A percentile compares a stretch with the other conserved stretches of the same genome.
These are phyloP conservation scores for Enteromius paludinosus DNA, from an alignment of 2,797 vertebrate species.

Conservation along the genomic window DNA sequence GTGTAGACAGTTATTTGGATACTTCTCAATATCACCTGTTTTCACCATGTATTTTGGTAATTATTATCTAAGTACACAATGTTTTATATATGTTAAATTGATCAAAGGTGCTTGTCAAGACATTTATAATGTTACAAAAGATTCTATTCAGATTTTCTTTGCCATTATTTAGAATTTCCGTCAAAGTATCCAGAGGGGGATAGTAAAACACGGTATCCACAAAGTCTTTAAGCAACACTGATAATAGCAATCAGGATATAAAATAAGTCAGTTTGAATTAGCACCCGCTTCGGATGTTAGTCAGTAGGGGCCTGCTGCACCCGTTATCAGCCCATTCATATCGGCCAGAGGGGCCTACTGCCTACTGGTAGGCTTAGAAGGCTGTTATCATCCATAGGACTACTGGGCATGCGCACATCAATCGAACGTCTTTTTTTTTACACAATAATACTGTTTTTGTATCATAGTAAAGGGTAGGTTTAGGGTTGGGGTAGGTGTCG, in stretches of 20 bases:
- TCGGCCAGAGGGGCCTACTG: too few relatives aligned
- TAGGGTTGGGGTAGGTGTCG: too few relatives aligned
- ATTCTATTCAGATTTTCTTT: neutral
- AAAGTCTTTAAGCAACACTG: neutral
- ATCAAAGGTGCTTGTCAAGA: neutral
- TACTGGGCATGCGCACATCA: too few relatives aligned
- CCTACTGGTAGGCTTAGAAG: too few relatives aligned
- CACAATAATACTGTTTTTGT: too few relatives aligned
- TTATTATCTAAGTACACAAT: neutral
- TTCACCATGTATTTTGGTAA: neutral
- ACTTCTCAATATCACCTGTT: neutral
- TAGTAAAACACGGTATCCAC: neutral
- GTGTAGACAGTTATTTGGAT: neutral
- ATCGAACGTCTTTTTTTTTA: too few relatives aligned
- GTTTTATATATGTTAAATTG: neutral
- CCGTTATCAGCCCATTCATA: too few relatives aligned
- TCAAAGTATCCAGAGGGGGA: neutral
- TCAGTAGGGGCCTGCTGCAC: too few relatives aligned
- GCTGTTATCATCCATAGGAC: too few relatives aligned
- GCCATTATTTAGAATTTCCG: neutral
- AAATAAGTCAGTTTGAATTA: neutral
- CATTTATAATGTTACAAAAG: neutral
- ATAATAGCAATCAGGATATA: neutral
- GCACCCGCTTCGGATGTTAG: too few relatives aligned
- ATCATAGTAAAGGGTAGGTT: too few relatives aligned